Base-by-base conservation (phyloP, 2,888 invertebrate species). In the Troglohyphantes excavatus region DNA sequence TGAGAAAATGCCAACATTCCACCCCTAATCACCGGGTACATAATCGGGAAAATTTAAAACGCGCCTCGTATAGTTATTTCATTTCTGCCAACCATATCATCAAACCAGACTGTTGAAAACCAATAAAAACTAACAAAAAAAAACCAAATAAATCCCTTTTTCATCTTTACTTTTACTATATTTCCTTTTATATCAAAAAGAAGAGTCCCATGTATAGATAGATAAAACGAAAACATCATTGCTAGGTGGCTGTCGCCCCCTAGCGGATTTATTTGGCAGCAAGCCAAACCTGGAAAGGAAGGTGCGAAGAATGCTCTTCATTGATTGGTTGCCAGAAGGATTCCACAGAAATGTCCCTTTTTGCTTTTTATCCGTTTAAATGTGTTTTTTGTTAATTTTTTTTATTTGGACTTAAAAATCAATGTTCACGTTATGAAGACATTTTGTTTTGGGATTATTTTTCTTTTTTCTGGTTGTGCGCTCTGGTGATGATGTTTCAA, bases 251-350 rank as follows among this genome's bases (percentile, higher is more conserved):
- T 81, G 75, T 82, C 59, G 73, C 81, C 87, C 87, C 72, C 81
- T 88, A 27, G 88, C 88, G 81, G 68, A 82, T 81, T 82, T 73
- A 81, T 81, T 75, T 88, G 88, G 88, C 88, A 82, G 67, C 46
- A 82, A 43, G 88, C 88, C 88, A 88, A 88, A 88, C 73, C 75
- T 78, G 33, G 75, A 73, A 46, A 81, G 39, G 81, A 88, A 88
- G 88, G 81, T 88, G 81, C 73, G 81, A 88, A 88, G 73, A 75
- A 88, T 82, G 53, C 88, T 75, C 72, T 72, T 79, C 81, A 88
- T 88, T 88, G 88, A 88, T 88, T 81, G 81, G 81, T 75, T 75
- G 81, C 81, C 39, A 27, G 81, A 82, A 67, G 87, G 70, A 61
- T 43, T n/a, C 27, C 75, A 46, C 26, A 19, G 59, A 43, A 73